phyloP scores from a whole-genome alignment of 2,113 vertebrate genomes.

The Perca fluviatilis region DNA sequence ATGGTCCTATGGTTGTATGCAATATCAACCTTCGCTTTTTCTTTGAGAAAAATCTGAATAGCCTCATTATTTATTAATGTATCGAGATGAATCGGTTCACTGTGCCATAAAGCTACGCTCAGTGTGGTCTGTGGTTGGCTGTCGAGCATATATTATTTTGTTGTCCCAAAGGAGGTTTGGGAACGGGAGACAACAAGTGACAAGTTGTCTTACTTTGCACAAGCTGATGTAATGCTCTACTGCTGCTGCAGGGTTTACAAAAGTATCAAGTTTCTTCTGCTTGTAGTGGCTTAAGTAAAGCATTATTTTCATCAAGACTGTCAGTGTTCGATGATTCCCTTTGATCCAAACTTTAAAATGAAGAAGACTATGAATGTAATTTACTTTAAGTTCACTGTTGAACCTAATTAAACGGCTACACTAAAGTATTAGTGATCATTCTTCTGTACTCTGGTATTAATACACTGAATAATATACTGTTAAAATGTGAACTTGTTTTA shows the following conservation, averaged over 20 bases:
- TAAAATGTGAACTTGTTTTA: slow-evolving; percentile 5
- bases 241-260: background rate
- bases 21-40: background rate
- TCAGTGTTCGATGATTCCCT: background rate
- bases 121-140: too few species aligned
- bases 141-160: background rate
- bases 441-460: background rate
- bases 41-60: background rate
- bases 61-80: background rate
- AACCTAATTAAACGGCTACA: background rate
- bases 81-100: background rate
- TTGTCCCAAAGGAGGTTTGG: slow-evolving; percentile 3
- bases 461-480: background rate
- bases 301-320: background rate
- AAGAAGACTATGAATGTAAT: background rate
- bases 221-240: background rate
- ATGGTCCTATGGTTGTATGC: background rate
- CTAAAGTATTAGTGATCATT: background rate
- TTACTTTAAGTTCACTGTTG: background rate
- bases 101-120: background rate
- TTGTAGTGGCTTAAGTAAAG: background rate
- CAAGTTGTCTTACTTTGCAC: background rate
- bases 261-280: background rate
- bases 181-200: slow-evolving; percentile 6
- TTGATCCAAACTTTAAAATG: background rate